Evolutionary conservation across 2,888 invertebrate genomes (phyloP).

Genomic region (Folsomia manolachei): DNA sequence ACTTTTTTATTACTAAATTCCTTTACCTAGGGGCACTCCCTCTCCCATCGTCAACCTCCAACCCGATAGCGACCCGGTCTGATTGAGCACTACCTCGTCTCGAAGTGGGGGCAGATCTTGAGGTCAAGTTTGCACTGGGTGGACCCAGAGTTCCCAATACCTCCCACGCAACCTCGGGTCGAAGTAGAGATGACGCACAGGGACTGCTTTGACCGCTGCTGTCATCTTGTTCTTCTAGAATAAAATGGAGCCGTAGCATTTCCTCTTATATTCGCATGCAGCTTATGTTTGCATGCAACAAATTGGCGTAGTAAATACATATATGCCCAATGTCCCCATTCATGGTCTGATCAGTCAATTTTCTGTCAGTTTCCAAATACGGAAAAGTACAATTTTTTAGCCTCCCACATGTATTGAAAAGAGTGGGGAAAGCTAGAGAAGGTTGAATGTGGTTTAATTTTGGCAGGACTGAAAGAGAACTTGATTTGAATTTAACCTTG

Average conservation of each 20-base stretch:
- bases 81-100: constrained; percentile 50
- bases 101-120: constrained; percentile 49
- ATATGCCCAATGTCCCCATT: too few species aligned
- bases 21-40: constrained; percentile 38
- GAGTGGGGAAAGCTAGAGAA: too few species aligned
- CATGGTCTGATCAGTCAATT: too few species aligned
- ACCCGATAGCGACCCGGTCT: constrained; percentile 48
- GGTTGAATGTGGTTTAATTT: too few species aligned
- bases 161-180: constrained; percentile 51
- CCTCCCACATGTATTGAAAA: too few species aligned
- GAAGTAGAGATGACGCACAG: constrained; percentile 47
- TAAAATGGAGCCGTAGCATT: constrained; percentile 37
- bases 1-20: too few species aligned
- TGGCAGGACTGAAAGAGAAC: too few species aligned
- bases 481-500: too few species aligned
- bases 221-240: constrained; percentile 51
- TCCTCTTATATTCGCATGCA: constrained; percentile 19
- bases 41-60: constrained; percentile 48
- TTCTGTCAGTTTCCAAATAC: too few species aligned
- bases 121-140: constrained; percentile 48
- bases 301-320: too few species aligned
- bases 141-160: constrained; percentile 50
- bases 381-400: too few species aligned
- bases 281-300: too few species aligned
- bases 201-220: constrained; percentile 50